Base-by-base conservation (phyloP, 1,140 invertebrate genomes). In the Lordiphosa mommai region DNA sequence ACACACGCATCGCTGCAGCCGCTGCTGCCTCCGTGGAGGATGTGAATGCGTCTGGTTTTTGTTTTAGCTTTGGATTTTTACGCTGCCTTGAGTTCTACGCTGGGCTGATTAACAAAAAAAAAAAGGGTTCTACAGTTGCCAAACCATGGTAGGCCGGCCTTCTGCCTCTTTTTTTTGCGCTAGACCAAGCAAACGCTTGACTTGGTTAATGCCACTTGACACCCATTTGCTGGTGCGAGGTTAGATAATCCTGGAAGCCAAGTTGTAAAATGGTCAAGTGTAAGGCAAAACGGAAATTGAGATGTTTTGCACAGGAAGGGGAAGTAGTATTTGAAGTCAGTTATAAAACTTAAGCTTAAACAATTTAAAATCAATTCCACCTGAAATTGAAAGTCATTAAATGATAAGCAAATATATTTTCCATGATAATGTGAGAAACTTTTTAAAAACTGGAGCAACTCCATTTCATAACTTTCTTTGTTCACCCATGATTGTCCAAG, bases 131-230 rank as follows among this genome's bases (percentile, higher is more conserved):
- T 20, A 3, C n/a, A 2, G 1, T 16, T 38, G 9, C 10, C 33
- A 27, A 27, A 27, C 23, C 23, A 27, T 27, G 23, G 23, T 27
- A 27, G 23, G 23, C 23, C 23, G 23, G 20, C 6, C 5, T 23
- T 34, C 33, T 30, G 2, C n/a, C 29, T 12, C 33, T 34, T 12
- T 9, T 10, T 34, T 13, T 34, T 10, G n/a, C 12, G 10, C 33
- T 13, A 37, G 5, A 37, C 12, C 12, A 13, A 14, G 34, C 34
- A 37, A n/a, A 37, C 52, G 51, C 64, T 47, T 61, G 33, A 67
- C 51, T 67, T 61, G 12, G 58, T 58, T 61, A 56, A 67, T 67
- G 51, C 64, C 64, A 61, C 51, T 61, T 67, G 64, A 67, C 64
- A 67, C 64, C 47, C 34, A 61, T 67, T 67, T 43, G 40, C 40